Base-by-base conservation (phyloP, 1,140 invertebrate genomes). In the Mamestra configurata region DNA sequence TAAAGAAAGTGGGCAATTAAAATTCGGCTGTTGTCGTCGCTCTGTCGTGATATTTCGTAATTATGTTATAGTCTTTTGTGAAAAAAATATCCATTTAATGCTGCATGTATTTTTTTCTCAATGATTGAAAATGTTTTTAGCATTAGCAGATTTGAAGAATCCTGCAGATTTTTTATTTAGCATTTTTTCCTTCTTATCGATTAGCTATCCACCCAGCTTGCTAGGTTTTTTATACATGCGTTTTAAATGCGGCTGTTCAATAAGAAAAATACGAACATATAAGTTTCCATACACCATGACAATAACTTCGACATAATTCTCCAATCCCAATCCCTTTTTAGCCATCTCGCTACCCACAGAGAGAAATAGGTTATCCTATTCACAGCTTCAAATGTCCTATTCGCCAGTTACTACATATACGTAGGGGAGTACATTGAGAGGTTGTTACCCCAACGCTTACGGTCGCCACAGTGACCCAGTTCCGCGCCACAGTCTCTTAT, bases 1-100 rank as follows among this genome's bases (percentile, higher is more conserved):
- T 20, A 70, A 92, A 90, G 92, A 94, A 94, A 94, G 92, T 89
- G 83, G 79, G 86, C 90, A 92, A 92, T 94, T 94, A 93, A 90
- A 91, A 93, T 93, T 93, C 90, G 89, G 88, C 86, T 89, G 89
- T 71, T 68, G 79, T 72, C 70, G 76, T 35, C 40, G 20, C 80
- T 59, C 53, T 82, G 76, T 84, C 75, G 72, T 68, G 77, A 79
- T 79, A 77, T 79, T 71, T 84, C 81, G 79, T 83, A 79, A 79
- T 72, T 55, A 76, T 76, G 49, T 76, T 76, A 76, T 76, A 61
- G 73, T 55, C 57, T 76, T 76, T 76, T 76, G 73, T 76, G 35
- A 46, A 46, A 76, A 46, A 76, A 18, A 64, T 76, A 64, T 46
- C 20, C 68, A 77, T 64, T 83, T 78, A 82, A 71, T 35, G 40